These are phyloP conservation scores for Ceratotherium simum DNA, from an alignment of 2,113 vertebrate species.

Conservation along the genomic window DNA sequence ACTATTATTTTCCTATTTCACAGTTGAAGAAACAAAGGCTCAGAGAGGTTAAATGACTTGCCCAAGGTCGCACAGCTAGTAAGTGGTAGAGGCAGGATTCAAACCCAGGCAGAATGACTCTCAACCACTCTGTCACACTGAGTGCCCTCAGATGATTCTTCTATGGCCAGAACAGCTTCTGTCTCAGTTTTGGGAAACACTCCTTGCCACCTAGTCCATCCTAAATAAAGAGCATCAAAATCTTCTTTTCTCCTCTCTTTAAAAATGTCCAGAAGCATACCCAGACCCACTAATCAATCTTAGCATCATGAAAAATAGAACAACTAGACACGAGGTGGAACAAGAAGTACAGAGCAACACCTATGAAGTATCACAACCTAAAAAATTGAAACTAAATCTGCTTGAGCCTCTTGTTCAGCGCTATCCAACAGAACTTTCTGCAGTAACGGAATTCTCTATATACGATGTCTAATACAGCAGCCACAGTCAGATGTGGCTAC, in stretches of 20 bases:
- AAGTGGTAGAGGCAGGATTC: background rate
- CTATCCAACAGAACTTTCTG: background rate
- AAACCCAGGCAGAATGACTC: background rate
- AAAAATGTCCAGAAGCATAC: background rate
- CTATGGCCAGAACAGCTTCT: background rate
- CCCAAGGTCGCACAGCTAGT: background rate
- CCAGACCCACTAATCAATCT: background rate
- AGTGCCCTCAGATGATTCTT: background rate
- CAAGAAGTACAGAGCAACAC: background rate
- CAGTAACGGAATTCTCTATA: background rate
- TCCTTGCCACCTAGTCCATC: background rate
- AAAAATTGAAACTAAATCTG: background rate
- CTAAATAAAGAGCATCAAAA: constrained; percentile 27
- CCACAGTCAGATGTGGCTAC: background rate
- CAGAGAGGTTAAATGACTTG: background rate
- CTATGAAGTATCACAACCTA: background rate
- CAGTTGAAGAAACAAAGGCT: background rate
- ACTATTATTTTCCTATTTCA: background rate
- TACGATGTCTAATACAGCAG: background rate
- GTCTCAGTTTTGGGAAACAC: background rate
- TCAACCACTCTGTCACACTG: background rate
- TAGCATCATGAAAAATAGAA: background rate
- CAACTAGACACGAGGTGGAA: background rate
- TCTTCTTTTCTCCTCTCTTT: background rate
- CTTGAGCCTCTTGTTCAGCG: background rate